phyloP scores from a whole-genome alignment of 2,113 vertebrate genomes.

The Potamarius usumacintae region DNA sequence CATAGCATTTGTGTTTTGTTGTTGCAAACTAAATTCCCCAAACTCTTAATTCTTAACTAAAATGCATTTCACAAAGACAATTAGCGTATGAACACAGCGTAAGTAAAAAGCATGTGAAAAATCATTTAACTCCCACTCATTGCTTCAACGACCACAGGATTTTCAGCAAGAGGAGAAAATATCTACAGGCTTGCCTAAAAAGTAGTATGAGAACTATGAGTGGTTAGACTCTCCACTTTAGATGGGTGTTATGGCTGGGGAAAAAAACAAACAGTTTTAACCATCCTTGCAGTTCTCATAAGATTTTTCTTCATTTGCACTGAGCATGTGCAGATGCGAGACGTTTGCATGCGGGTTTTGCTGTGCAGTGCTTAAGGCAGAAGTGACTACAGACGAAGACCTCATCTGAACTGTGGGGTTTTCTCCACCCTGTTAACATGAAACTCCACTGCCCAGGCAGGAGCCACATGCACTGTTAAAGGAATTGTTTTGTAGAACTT shows the following conservation, averaged over 20 bases:
- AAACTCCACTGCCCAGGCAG: slow-evolving; percentile 1
- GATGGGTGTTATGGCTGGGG: slow-evolving; percentile 60
- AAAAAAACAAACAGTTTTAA: slow-evolving; percentile 43
- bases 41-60: background rate
- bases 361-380: slow-evolving; percentile 27
- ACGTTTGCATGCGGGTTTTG: background rate
- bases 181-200: slow-evolving; percentile 67
- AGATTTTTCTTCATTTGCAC: slow-evolving; percentile 40
- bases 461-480: slow-evolving; percentile 18
- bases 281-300: slow-evolving; percentile 55
- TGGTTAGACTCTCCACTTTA: slow-evolving; percentile 62
- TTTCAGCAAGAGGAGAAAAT: slow-evolving; percentile 64
- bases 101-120: slow-evolving; percentile 68
- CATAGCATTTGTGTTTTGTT: background rate
- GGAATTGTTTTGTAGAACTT: slow-evolving; percentile 29
- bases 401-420: slow-evolving; percentile 64
- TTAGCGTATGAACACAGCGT: background rate
- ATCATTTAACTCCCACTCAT: slow-evolving; percentile 76
- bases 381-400: slow-evolving; percentile 43
- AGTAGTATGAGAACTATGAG: slow-evolving; percentile 67
- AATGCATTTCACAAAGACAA: background rate
- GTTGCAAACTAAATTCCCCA: background rate
- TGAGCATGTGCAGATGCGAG: background rate
- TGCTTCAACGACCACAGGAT: slow-evolving; percentile 68
- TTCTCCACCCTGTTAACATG: slow-evolving; percentile 62